A percentile compares a stretch with the other conserved stretches of the same genome.
These are phyloP conservation scores for Struthidea cinerea DNA, from an alignment of 2,113 vertebrate species.

Conservation along the genomic window DNA sequence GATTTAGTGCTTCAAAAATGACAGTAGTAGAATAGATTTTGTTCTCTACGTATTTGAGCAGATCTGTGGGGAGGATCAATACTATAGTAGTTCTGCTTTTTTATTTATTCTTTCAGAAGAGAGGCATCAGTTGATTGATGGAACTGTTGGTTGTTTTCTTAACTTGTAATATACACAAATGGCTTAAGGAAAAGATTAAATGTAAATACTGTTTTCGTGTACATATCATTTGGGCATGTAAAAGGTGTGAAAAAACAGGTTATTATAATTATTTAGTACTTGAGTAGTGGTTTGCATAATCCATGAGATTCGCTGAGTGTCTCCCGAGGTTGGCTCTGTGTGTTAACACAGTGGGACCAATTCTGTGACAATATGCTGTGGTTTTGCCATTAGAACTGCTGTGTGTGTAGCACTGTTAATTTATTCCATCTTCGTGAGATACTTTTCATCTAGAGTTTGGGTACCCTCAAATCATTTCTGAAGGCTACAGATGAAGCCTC, in stretches of 20 bases:
- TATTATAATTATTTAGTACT: neutral
- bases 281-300: neutral
- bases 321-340: rapidly evolving
- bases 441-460: neutral
- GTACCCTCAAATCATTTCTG: neutral
- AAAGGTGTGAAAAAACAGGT: neutral
- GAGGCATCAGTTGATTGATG: neutral
- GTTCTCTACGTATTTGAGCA: neutral
- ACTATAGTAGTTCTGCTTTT: neutral
- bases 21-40: neutral
- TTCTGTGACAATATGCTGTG: neutral
- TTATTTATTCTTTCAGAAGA: neutral
- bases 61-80: neutral
- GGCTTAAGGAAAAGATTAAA: neutral
- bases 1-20: neutral
- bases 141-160: neutral
- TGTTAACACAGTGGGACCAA: neutral
- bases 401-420: neutral
- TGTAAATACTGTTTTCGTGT: neutral
- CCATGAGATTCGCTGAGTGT: neutral
- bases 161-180: neutral
- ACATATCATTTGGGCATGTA: neutral
- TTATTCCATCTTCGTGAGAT: neutral
- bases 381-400: neutral
- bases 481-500: neutral